These are phyloP conservation scores for Aphelenchoides avenae DNA, from an alignment of 1,140 invertebrate species.

Conservation along the genomic window DNA sequence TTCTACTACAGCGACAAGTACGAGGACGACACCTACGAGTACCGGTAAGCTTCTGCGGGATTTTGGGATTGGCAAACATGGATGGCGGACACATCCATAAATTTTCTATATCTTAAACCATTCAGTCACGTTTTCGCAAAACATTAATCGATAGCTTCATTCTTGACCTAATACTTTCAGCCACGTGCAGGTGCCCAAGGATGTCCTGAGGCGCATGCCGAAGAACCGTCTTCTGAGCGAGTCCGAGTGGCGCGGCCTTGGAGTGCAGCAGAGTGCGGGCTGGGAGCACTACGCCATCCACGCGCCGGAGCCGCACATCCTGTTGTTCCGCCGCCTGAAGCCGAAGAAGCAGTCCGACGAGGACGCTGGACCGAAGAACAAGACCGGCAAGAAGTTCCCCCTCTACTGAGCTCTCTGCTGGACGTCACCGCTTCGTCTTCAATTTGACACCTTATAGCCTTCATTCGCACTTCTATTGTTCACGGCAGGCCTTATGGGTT, in stretches of 20 bases:
- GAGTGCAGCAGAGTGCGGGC: conserved; percentile 85
- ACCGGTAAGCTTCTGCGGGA: no score
- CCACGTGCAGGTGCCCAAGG: conserved; percentile 82
- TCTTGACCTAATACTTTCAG: conserved; percentile 13
- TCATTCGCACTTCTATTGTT: no score
- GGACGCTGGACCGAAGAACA: neutral
- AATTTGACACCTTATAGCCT: no score
- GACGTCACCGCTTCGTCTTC: conserved; percentile 1
- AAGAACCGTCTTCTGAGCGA: conserved; percentile 87
- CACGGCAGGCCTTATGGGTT: no score
- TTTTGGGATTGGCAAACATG: no score
- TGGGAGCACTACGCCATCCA: conserved; percentile 96
- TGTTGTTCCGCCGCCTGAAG: conserved; percentile 9
- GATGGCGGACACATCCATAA: no score
- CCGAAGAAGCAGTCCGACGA: no score
- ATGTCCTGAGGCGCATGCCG: conserved; percentile 77
- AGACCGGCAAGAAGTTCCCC: neutral
- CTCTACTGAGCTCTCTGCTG: neutral
- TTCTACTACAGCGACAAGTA: no score
- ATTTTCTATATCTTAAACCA: no score
- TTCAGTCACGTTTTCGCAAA: no score
- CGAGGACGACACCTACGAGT: no score
- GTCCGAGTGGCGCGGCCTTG: conserved; percentile 85
- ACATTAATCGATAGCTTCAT: no score
- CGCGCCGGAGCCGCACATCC: conserved; percentile 66